Percentiles rank a stretch among this genome's conserved stretches.
Evolutionary conservation across 1,140 invertebrate species (phyloP).

Genomic region (Aphaenogaster rudis): DNA sequence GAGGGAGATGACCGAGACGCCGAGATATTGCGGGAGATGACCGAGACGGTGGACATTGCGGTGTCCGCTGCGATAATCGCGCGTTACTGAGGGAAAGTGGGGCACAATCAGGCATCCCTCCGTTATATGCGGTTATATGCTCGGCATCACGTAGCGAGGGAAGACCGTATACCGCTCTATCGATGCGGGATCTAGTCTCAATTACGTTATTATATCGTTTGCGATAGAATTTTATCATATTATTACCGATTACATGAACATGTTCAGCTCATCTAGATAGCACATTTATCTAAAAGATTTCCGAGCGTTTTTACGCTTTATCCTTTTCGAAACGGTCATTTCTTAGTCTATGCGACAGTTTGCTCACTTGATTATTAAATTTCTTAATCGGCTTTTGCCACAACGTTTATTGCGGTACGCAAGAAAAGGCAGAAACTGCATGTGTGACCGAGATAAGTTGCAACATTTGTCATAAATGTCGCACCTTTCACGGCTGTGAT

Average conservation of each 20-base stretch:
- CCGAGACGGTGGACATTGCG: background rate
- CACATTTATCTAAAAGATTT: background rate
- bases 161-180: slow-evolving; percentile 11
- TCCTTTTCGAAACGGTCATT: background rate
- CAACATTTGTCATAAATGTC: slow-evolving; percentile 45
- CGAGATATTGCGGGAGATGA: background rate
- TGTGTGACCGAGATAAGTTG: slow-evolving; percentile 33
- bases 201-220: slow-evolving; percentile 33
- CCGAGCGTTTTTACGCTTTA: background rate
- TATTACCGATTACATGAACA: background rate
- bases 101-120: slow-evolving; percentile 49
- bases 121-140: slow-evolving; percentile 36
- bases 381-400: background rate
- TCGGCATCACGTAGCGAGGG: background rate
- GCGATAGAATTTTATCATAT: slow-evolving; percentile 24
- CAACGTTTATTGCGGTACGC: background rate
- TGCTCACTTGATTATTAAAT: slow-evolving; percentile 13
- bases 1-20: slow-evolving; percentile 27
- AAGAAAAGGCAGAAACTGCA: background rate
- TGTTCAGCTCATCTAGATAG: background rate
- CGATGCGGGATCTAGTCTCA: slow-evolving; percentile 12
- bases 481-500: slow-evolving; percentile 37
- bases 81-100: slow-evolving; percentile 44
- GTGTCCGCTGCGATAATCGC: slow-evolving; percentile 49
- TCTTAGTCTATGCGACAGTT: background rate